Evolutionary conservation across 2,888 invertebrate species (phyloP), one percentile per base, ranked within the genome.

Genomic region (Polymixis flavicincta): DNA sequence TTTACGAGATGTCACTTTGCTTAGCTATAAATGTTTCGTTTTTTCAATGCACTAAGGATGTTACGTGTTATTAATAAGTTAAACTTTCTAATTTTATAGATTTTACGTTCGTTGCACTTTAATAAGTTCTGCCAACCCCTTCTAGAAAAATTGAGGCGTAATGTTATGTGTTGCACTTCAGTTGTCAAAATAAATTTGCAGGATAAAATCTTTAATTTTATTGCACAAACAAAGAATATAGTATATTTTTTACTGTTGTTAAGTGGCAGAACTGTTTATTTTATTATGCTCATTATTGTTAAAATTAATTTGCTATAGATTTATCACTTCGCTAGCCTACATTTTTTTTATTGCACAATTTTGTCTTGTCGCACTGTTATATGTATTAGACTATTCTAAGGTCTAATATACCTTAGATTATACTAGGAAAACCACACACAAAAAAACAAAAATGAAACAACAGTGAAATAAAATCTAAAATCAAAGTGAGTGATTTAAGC

Each of bases 31-130:
- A 64, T 66, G 5, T 61, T 70, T 52, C 4, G 0, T 69, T 77
- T 61, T 37, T 61, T 71, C 25, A 72, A 61, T 69, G 72, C 80
- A 80, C 60, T 71, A 32, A 52, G 9, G 9, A 48, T 74, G 13
- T 65, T 48, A 60, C 67, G 37, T 78, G 60, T 64, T 74, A 28
- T 66, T 25, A 3, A 42, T 55, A n/a, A 50, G 60, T 76, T 76
- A 14, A 37, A 25, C 0, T 22, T n/a, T 60, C 75, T 63, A 14
- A 60, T 70, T 76, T 50, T 17, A 55, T 63, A 55, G 13, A 76
- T 54, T 1, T 37, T 37, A 37, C 37, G 3, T 37, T 37, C 37
- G 3, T 70, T 42, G 37, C 48, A 76, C 48, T 69, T 42, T 0
- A 57, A 17, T n/a, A 28, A 19, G 14, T 25, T 48, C 11, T 37